Conservation (phyloP, 2,888 invertebrate genomes). For the Sthenelais limicola region DNA sequence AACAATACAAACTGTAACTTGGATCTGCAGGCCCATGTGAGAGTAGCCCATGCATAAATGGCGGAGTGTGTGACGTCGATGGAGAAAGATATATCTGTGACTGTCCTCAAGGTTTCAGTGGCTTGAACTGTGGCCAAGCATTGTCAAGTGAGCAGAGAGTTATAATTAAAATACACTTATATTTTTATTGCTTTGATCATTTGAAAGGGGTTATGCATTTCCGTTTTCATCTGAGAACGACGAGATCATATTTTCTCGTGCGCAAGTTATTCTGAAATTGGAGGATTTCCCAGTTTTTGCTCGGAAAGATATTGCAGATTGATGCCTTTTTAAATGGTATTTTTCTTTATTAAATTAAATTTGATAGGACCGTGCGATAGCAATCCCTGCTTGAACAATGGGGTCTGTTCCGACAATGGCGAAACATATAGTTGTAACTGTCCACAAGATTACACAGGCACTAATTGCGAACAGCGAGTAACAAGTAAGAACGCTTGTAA, state of each 20-base stretch:
- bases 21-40: conserved; percentile 22
- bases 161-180: no score
- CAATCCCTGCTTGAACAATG: neutral
- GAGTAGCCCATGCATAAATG: conserved; percentile 30
- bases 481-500: neutral
- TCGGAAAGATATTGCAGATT: no score
- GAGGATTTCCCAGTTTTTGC: no score
- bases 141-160: neutral
- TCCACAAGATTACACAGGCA: neutral
- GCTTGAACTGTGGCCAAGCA: neutral
- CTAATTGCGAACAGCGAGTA: neutral
- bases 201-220: no score
- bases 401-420: neutral
- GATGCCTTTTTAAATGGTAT: neutral
- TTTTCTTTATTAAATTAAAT: neutral
- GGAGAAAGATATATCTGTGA: neutral
- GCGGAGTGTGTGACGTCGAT: neutral
- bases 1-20: no score
- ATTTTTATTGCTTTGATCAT: no score
- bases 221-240: no score
- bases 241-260: no score
- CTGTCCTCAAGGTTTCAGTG: neutral
- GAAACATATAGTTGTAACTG: conserved; percentile 1
- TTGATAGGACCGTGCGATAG: neutral
- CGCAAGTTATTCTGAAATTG: no score